These are phyloP conservation scores for Agriotes lineatus DNA, from an alignment of 2,888 invertebrate genomes.

Conservation along the genomic window DNA sequence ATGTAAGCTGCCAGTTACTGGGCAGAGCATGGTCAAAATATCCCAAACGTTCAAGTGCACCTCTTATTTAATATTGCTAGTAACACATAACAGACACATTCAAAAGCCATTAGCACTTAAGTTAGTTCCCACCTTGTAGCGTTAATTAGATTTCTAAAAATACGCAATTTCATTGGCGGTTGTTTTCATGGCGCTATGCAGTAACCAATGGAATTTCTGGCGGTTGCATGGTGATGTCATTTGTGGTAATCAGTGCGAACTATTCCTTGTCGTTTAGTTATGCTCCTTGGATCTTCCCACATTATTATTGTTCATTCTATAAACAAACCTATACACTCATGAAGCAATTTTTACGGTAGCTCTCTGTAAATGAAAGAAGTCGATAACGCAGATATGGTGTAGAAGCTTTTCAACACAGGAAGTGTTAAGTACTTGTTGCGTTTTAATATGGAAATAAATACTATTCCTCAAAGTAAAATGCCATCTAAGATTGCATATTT, in stretches of 20 bases:
- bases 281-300: constrained; percentile 48
- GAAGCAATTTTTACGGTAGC: not conserved
- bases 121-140: constrained; percentile 40
- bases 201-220: constrained; percentile 43
- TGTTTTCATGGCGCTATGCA: constrained; percentile 37
- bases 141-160: constrained; percentile 45
- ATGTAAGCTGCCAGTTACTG: not conserved
- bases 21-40: not conserved
- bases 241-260: constrained; percentile 43
- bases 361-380: not conserved
- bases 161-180: constrained; percentile 46
- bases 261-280: constrained; percentile 45
- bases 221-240: constrained; percentile 37
- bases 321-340: not conserved
- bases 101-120: constrained; percentile 35
- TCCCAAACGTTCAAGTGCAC: not conserved
- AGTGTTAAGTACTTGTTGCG: not conserved
- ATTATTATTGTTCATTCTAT: constrained; percentile 24
- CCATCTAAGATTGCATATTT: too few species aligned
- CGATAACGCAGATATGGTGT: not conserved
- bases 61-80: not conserved
- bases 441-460: too few species aligned
- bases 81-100: constrained; percentile 17
- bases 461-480: too few species aligned
- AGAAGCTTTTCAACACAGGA: not conserved